Evolutionary conservation across 2,797 vertebrate species (phyloP).

Genomic region (Sebastes cheni): DNA sequence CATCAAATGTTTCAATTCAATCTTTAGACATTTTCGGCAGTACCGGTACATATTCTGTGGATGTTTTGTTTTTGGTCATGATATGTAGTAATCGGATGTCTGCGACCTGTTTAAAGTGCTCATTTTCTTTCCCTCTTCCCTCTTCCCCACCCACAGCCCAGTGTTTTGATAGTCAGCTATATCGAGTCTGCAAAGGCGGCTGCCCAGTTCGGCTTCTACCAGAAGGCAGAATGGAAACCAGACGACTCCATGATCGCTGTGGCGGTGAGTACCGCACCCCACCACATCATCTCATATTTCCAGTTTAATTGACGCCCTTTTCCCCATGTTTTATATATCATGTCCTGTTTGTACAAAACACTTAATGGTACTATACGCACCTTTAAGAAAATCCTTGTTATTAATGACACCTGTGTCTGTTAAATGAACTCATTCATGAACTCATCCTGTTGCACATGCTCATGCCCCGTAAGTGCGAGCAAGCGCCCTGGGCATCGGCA

Average conservation of each 20-base stretch:
- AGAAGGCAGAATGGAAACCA: slow-evolving; percentile 93
- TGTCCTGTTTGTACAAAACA: not conserved
- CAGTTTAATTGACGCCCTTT: not conserved
- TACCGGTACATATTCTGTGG: accelerated
- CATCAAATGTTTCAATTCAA: not conserved
- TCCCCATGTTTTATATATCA: not conserved
- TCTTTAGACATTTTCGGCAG: not conserved
- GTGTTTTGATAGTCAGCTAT: slow-evolving; percentile 96
- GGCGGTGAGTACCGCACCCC: slow-evolving; percentile 85
- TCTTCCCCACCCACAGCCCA: slow-evolving; percentile 83
- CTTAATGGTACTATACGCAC: accelerated
- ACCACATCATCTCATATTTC: slow-evolving; percentile 7
- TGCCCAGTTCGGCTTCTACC: slow-evolving; percentile 92
- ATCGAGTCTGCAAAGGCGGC: slow-evolving; percentile 92
- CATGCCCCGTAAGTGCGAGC: too few relatives aligned
- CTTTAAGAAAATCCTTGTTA: too few relatives aligned
- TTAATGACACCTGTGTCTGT: too few relatives aligned
- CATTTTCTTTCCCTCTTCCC: slow-evolving; percentile 36
- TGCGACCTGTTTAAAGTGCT: slow-evolving; percentile 26
- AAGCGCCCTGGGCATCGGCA: accelerated
- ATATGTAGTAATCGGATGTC: not conserved
- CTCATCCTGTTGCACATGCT: too few relatives aligned
- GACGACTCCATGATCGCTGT: slow-evolving; percentile 96
- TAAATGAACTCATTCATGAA: too few relatives aligned
- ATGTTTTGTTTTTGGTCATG: not conserved